These are phyloP conservation scores for Microctenopoma stevenorrisi DNA, from an alignment of 2,797 vertebrate genomes.

Conservation along the genomic window DNA sequence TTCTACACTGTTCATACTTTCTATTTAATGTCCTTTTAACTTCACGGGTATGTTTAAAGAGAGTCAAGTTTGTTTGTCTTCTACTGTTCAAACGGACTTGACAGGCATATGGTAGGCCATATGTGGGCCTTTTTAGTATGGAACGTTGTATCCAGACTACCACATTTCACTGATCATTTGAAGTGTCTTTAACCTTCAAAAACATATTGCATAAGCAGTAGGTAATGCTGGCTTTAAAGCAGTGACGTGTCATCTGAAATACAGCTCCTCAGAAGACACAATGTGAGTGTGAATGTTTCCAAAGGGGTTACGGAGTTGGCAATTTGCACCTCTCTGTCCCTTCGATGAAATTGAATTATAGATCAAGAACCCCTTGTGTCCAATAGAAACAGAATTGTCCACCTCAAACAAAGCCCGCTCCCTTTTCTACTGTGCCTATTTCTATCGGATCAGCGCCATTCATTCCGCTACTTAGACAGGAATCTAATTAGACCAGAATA, in stretches of 20 bases:
- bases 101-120: background rate
- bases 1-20: slow-evolving; percentile 35
- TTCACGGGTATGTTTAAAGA: slow-evolving; percentile 3
- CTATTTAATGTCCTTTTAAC: slow-evolving; percentile 19
- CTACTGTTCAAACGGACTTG: slow-evolving; percentile 1
- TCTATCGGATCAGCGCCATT: slow-evolving; percentile 71
- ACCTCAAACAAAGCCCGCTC: slow-evolving; percentile 60
- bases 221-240: slow-evolving; percentile 32
- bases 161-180: background rate
- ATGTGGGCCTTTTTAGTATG: background rate
- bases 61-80: background rate
- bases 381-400: slow-evolving; percentile 50
- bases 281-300: slow-evolving; percentile 41
- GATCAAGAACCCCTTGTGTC: slow-evolving; percentile 64
- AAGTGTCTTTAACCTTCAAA: slow-evolving; percentile 10
- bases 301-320: slow-evolving; percentile 40
- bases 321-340: slow-evolving; percentile 61
- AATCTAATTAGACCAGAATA: slow-evolving; percentile 85
- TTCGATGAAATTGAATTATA: slow-evolving; percentile 68
- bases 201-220: slow-evolving; percentile 41
- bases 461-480: slow-evolving; percentile 77
- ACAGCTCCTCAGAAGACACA: slow-evolving; percentile 11
- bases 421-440: slow-evolving; percentile 44
- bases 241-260: slow-evolving; percentile 28
- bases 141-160: background rate